Evolutionary conservation across 2,113 vertebrate genomes (phyloP).

Genomic region (Spea bombifrons): DNA sequence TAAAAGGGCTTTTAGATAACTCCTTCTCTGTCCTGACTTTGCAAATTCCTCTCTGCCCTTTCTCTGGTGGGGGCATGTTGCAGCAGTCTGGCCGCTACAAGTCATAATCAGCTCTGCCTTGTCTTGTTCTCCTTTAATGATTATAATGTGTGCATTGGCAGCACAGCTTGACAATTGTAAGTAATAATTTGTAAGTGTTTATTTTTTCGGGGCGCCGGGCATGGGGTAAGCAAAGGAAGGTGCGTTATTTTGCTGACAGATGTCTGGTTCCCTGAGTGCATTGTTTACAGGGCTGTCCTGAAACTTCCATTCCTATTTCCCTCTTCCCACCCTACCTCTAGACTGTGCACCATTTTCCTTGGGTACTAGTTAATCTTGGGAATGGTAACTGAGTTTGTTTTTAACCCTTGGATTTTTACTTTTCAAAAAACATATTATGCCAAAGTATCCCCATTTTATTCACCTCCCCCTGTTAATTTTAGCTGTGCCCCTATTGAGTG

Average conservation of each 20-base stretch:
- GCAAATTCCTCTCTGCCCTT: not conserved
- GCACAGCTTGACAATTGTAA: slow-evolving; percentile 62
- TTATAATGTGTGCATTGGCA: slow-evolving; percentile 52
- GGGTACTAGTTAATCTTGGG: slow-evolving; percentile 18
- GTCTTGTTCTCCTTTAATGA: slow-evolving; percentile 76
- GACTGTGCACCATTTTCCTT: slow-evolving; percentile 23
- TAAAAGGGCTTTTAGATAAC: slow-evolving; percentile 41
- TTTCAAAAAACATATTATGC: slow-evolving; percentile 43
- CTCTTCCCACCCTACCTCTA: slow-evolving; percentile 6
- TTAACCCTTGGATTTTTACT: slow-evolving; percentile 58
- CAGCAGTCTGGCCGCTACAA: slow-evolving; percentile 25
- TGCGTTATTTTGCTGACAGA: slow-evolving; percentile 65
- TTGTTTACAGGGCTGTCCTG: slow-evolving; percentile 67
- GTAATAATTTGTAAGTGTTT: slow-evolving; percentile 58
- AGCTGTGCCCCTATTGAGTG: slow-evolving; percentile 17
- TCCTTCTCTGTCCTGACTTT: slow-evolving; percentile 20
- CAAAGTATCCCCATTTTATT: slow-evolving; percentile 33
- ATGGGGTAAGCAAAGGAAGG: slow-evolving; percentile 47
- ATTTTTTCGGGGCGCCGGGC: slow-evolving; percentile 46
- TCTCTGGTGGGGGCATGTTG: slow-evolving; percentile 52
- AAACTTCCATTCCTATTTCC: slow-evolving; percentile 55
- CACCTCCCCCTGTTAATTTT: not conserved
- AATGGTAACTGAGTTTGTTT: slow-evolving; percentile 52
- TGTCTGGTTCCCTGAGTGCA: slow-evolving; percentile 64
- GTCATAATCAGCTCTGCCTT: slow-evolving; percentile 34